Evolutionary conservation across 2,797 vertebrate species (phyloP).

Genomic region (Neoniphon sammara): DNA sequence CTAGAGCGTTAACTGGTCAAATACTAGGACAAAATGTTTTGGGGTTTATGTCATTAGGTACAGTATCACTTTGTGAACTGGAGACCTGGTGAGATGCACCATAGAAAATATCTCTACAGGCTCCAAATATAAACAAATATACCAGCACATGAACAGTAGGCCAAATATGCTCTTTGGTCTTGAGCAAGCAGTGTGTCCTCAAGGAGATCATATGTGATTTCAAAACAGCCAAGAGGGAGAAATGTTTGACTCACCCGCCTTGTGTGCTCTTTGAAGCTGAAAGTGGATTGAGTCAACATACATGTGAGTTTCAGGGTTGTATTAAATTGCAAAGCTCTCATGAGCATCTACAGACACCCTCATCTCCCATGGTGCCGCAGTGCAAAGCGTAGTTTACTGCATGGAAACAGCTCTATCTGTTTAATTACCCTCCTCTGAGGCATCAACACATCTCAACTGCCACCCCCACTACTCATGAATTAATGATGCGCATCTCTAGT

Average conservation of each 20-base stretch:
- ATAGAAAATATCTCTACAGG: not conserved
- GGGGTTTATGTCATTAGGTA: not conserved
- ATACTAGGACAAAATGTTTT: too few relatives aligned
- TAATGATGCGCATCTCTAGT: constrained; percentile 79
- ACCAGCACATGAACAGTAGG: constrained; percentile 19
- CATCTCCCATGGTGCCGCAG: constrained; percentile 43
- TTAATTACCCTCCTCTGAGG: constrained; percentile 83
- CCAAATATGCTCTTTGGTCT: constrained; percentile 45
- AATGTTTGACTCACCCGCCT: constrained; percentile 14
- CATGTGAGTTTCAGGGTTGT: constrained; percentile 44
- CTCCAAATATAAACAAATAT: constrained; percentile 29
- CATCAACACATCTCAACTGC: constrained; percentile 72
- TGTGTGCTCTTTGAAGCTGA: constrained; percentile 57
- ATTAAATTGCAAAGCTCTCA: constrained; percentile 48
- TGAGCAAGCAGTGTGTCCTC: constrained; percentile 10
- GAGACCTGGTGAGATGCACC: not conserved
- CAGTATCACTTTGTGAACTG: not conserved
- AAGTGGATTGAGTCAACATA: constrained; percentile 47
- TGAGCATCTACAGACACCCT: constrained; percentile 52
- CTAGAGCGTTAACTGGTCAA: too few relatives aligned
- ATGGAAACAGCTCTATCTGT: constrained; percentile 79
- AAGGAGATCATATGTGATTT: constrained; percentile 35
- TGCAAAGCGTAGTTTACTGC: constrained; percentile 59
- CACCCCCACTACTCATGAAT: constrained; percentile 79
- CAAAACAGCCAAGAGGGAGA: constrained; percentile 41